Conservation (phyloP, 2,888 invertebrate genomes). For the Elmis aenea region DNA sequence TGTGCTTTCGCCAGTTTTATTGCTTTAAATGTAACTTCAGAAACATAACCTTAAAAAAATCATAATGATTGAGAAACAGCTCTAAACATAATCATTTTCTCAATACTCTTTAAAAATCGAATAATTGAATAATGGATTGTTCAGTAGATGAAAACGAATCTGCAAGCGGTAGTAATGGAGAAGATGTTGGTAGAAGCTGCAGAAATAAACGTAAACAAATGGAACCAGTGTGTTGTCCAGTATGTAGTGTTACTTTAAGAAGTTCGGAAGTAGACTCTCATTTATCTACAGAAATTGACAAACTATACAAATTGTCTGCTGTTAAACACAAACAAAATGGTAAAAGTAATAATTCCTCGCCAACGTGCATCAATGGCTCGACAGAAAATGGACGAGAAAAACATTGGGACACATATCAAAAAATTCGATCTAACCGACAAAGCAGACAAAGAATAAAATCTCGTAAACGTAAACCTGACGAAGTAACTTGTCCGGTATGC, state of each 20-base stretch:
- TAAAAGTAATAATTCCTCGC: constrained; percentile 45
- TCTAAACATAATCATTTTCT: too few species aligned
- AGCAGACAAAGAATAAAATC: constrained; percentile 60
- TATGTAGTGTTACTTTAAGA: constrained; percentile 80
- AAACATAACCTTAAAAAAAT: too few species aligned
- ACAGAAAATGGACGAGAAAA: constrained; percentile 51
- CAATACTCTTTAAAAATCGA: too few species aligned
- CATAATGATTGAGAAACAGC: too few species aligned
- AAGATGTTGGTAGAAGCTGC: constrained; percentile 43
- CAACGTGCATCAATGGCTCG: constrained; percentile 46
- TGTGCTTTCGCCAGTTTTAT: too few species aligned
- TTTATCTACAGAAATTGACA: constrained; percentile 73
- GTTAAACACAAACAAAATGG: constrained; percentile 38
- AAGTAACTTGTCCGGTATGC: constrained; percentile 75
- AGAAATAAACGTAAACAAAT: constrained; percentile 57
- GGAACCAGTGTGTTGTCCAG: constrained; percentile 78
- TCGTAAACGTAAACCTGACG: constrained; percentile 61
- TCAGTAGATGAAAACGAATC: constrained; percentile 7
- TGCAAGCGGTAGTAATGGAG: constrained; percentile 17
- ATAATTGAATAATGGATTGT: constrained; percentile 12
- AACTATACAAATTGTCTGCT: constrained; percentile 55
- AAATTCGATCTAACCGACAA: constrained; percentile 69
- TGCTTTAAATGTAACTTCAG: too few species aligned
- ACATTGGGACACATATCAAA: constrained; percentile 69
- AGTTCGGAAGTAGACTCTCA: constrained; percentile 81